phyloP scores from a whole-genome alignment of 2,797 vertebrate species.

The Lemur catta region DNA sequence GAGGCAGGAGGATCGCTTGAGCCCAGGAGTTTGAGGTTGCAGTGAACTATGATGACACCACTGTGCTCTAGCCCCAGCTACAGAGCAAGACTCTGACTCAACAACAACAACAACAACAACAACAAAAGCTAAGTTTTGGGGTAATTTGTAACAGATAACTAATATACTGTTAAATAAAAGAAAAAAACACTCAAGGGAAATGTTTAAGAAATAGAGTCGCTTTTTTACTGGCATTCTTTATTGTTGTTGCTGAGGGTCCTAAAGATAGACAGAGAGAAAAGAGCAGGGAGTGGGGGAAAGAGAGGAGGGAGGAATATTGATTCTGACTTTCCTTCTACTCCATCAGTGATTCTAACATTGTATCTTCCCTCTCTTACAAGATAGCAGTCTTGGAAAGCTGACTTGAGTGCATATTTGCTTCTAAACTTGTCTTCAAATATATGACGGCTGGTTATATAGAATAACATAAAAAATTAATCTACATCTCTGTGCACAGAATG shows the following conservation, averaged over 20 bases:
- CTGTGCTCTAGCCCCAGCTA: no score
- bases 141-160: not conserved
- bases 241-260: constrained; percentile 81
- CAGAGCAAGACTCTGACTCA: not conserved
- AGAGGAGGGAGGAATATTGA: not conserved
- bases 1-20: no score
- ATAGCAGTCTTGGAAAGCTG: not conserved
- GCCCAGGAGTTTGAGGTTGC: not conserved
- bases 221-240: not conserved
- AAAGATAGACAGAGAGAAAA: constrained; percentile 61
- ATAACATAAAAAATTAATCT: constrained; percentile 3
- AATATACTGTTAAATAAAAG: not conserved
- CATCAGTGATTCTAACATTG: not conserved
- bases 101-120: no score
- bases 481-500: not conserved
- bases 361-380: not conserved
- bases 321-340: not conserved
- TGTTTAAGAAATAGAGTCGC: not conserved
- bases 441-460: not conserved
- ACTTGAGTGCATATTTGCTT: not conserved
- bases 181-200: not conserved
- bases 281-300: rapidly evolving
- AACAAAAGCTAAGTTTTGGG: not conserved
- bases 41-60: not conserved
- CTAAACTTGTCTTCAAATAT: not conserved